phyloP scores from a whole-genome alignment of 2,113 vertebrate genomes.

The Pseudonaja textilis region DNA sequence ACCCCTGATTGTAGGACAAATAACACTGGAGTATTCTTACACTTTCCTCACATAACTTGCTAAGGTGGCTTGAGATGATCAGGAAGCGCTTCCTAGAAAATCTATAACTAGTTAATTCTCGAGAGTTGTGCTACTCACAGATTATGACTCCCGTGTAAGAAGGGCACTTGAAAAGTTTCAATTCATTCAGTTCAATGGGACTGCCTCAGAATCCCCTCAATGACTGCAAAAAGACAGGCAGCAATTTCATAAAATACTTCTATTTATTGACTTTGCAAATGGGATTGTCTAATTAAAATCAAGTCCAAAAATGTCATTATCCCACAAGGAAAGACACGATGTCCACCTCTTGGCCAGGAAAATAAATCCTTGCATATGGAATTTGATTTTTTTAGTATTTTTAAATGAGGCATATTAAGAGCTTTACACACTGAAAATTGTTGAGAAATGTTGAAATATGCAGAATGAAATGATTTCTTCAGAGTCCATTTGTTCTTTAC shows the following conservation, averaged over 20 bases:
- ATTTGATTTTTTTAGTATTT: conserved; percentile 10
- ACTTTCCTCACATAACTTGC: background rate
- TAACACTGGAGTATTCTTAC: background rate
- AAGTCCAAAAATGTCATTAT: conserved; percentile 52
- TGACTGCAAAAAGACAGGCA: background rate
- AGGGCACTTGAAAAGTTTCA: background rate
- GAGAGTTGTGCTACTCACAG: background rate
- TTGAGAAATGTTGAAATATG: conserved; percentile 63
- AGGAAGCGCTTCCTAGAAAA: background rate
- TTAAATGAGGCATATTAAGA: conserved; percentile 66
- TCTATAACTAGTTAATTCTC: background rate
- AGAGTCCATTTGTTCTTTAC: conserved; percentile 71
- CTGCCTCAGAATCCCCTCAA: background rate
- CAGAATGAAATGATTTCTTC: conserved; percentile 65
- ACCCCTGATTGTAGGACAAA: background rate
- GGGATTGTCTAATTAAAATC: conserved; percentile 71
- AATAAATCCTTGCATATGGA: conserved; percentile 61
- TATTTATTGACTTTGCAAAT: conserved; percentile 69
- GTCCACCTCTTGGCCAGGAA: conserved; percentile 45
- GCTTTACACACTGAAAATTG: conserved; percentile 72
- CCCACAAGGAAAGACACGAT: conserved; percentile 53
- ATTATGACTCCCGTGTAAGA: background rate
- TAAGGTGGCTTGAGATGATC: background rate
- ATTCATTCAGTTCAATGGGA: background rate
- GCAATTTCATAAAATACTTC: conserved; percentile 46